Evolutionary conservation across 2,797 vertebrate species (phyloP).

Genomic region (Chrysocyon brachyurus): DNA sequence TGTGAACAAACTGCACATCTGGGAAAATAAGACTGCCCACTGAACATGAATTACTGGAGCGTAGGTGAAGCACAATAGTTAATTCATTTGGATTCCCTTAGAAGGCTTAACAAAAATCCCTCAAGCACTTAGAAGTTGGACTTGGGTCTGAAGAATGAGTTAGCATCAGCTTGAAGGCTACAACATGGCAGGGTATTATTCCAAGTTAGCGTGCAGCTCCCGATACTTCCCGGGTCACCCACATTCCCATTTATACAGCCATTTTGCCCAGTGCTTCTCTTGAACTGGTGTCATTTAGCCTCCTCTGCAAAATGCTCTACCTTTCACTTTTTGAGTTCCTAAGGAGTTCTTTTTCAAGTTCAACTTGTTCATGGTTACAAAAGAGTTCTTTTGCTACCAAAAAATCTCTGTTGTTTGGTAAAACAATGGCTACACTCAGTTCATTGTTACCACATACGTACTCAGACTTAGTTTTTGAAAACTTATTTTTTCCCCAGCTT

Average conservation of each 20-base stretch:
- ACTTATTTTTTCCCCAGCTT: neutral
- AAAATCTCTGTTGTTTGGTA: neutral
- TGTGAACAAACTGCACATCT: slow-evolving; percentile 78
- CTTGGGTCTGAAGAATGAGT: neutral
- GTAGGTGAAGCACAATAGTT: slow-evolving; percentile 75
- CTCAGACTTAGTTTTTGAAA: neutral
- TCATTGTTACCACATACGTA: neutral
- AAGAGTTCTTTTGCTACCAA: neutral
- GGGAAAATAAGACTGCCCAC: slow-evolving; percentile 81
- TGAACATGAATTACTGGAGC: slow-evolving; percentile 56
- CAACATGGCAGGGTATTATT: neutral
- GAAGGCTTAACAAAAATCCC: slow-evolving; percentile 51
- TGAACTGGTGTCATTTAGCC: rapidly evolving
- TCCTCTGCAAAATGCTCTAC: neutral
- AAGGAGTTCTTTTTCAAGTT: neutral
- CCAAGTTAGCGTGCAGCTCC: neutral
- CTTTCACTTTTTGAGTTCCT: neutral
- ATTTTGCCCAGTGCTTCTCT: neutral
- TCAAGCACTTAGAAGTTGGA: slow-evolving; percentile 13
- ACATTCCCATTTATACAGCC: neutral
- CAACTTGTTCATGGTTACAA: neutral
- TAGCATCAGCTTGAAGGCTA: neutral
- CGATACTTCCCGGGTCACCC: neutral
- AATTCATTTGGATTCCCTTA: slow-evolving; percentile 68
- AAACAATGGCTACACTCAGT: neutral